Evolutionary conservation across 2,888 invertebrate genomes (phyloP), one percentile per base, ranked within the genome.

Genomic region (Ophraella communa): DNA sequence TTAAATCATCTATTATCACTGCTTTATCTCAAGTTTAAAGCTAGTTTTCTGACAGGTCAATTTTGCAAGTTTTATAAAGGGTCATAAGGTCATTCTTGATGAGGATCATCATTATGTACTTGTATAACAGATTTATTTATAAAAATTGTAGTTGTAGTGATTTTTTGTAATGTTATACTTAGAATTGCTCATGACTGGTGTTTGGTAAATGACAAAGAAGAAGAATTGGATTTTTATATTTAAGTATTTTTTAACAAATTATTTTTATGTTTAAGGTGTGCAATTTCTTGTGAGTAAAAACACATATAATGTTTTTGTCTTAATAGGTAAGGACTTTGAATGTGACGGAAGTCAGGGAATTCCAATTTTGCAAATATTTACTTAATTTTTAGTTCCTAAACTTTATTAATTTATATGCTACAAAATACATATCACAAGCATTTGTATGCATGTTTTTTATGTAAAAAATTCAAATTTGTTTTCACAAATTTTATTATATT

Each of bases 261-360:
- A 5, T 17, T 39, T 5, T 39, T 39, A 39, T 14, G n/a, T 39
- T 33, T 10, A 39, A 39, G 3, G 7, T 14, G 39, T 39, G 17
- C 39, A 39, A 39, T n/a, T n/a, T n/a, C n/a, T n/a, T 39, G 39
- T 39, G 2, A 39, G 14, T 39, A 30, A 30, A 24, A 24, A 24
- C 3, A 24, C 3, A 24, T 7, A 3, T 24, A 24, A 2, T 42
- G 3, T 17, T 2, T 45, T 45, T 45, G 10, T 21, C 21, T 45
- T n/a, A n/a, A n/a, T 49, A 49, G 24, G 14, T 21, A n/a, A 24
- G 14, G 30, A n/a, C n/a, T 3, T 21, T 24, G 23, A n/a, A 14
- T 42, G 18, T 1, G 55, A 55, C 24, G 42, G 55, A 55, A 30
- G 44, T 55, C 55, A 42, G 55, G 55, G 30, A 56, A 44, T 56